Base-by-base conservation (phyloP, 2,797 vertebrate species). In the Pampus argenteus region DNA sequence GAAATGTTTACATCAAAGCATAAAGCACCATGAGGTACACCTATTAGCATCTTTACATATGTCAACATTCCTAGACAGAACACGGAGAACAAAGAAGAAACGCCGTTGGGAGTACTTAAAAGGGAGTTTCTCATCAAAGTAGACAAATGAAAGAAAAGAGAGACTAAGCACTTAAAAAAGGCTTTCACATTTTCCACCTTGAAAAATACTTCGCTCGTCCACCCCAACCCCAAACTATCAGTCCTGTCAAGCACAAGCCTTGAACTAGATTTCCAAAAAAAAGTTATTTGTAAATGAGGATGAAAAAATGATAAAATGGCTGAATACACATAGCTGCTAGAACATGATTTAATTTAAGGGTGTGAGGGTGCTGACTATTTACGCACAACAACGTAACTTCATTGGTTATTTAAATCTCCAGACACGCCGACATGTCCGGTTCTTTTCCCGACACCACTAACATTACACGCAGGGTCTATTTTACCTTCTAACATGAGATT, bases 41-140 rank as follows among this genome's bases (percentile, higher is more conserved):
- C 71, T 76, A 90, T 91, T 88, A 89, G 82, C 71, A 74, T 84
- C 78, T 85, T 89, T 82, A 86, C 84, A 88, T 81, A 82, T 81
- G 82, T 85, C 86, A 88, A 81, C 80, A 85, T 73, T 83, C 47
- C 51, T 62, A 44, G 56, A 42, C 79, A 73, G 70, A 81, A 75
- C 66, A 68, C 31, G 31, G 1, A 63, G 82, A 80, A 83, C 66
- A 90, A 87, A 85, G 81, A 44, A 23, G n/a, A 67, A 64, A 76
- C 38, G 55, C 57, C 49, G 54, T 22, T 31, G 52, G 75, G 25
- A 67, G 63, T 66, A 51, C 75, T 85, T 70, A 54, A 50, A 79
- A 78, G 64, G 23, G 38, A 51, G 49, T 28, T 22, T 69, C 36
- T 75, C 57, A 67, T 78, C 63, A 83, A 83, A 80, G 55, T 38